phyloP scores from a whole-genome alignment of 2,888 invertebrate genomes.

The Lissonota sp. region DNA sequence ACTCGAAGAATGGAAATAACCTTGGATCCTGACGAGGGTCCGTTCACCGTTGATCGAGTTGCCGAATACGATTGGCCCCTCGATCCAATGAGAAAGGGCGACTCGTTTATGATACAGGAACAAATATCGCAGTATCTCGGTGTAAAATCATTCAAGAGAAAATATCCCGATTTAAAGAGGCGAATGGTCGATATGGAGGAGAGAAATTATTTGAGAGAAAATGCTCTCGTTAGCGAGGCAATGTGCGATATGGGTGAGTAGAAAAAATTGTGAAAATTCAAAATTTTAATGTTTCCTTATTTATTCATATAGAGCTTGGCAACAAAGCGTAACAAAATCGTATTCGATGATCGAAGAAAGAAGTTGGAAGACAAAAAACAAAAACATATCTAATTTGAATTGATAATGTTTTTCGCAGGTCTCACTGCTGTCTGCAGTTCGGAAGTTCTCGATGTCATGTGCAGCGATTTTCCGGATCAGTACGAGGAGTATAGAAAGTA shows the following conservation, averaged over 20 bases:
- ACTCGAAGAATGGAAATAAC: constrained; percentile 82
- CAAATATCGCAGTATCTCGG: constrained; percentile 97
- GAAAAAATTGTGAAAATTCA: not conserved
- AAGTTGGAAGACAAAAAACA: not conserved
- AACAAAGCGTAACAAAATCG: not conserved
- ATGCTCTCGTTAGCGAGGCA: constrained; percentile 93
- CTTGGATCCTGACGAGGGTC: constrained; percentile 83
- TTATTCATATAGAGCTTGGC: too few species aligned
- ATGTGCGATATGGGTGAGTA: constrained; percentile 95
- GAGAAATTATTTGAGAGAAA: constrained; percentile 93
- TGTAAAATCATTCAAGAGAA: constrained; percentile 98
- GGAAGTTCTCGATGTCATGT: constrained; percentile 98
- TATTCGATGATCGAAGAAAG: not conserved
- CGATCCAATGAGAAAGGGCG: constrained; percentile 88
- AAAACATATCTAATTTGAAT: constrained; percentile 1
- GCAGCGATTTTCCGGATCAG: constrained; percentile 96
- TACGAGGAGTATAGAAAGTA: constrained; percentile 95
- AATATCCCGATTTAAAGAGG: constrained; percentile 94
- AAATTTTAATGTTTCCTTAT: too few species aligned
- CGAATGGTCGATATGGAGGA: constrained; percentile 96
- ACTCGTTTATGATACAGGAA: constrained; percentile 97
- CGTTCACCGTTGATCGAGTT: constrained; percentile 93
- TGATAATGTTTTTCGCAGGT: constrained; percentile 83
- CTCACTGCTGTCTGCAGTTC: constrained; percentile 96
- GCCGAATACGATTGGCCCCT: constrained; percentile 98